A percentile compares a stretch with the other conserved stretches of the same genome.
Evolutionary conservation across 2,113 vertebrate species (phyloP).

Genomic region (Eidolon helvum): DNA sequence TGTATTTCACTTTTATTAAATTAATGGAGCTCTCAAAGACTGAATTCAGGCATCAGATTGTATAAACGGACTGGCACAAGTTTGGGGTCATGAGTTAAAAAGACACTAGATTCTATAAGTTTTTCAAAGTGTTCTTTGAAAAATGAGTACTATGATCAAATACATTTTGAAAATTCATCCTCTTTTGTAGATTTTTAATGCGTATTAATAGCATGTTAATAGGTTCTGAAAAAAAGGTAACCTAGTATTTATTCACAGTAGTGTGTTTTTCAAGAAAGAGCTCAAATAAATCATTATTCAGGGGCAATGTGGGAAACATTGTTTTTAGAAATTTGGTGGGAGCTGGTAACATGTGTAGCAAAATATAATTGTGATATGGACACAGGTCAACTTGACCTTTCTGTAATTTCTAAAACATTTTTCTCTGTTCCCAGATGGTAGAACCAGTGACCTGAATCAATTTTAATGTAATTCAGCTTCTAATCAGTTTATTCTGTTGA

Average conservation of each 20-base stretch:
- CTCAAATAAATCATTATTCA: not conserved
- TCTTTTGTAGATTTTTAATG: not conserved
- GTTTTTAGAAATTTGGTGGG: not conserved
- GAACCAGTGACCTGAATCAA: not conserved
- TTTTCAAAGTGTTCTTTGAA: slow-evolving; percentile 6
- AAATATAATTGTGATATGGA: not conserved
- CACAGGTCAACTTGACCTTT: not conserved
- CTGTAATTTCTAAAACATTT: not conserved
- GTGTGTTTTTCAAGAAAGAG: not conserved
- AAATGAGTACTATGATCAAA: not conserved
- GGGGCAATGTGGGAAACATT: not conserved
- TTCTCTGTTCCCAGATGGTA: not conserved
- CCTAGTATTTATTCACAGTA: not conserved
- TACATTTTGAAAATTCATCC: not conserved
- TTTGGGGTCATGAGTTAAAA: not conserved
- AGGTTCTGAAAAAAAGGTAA: not conserved
- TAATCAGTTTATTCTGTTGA: not conserved
- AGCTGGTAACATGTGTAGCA: not conserved
- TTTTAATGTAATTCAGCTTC: not conserved
- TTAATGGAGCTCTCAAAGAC: not conserved
- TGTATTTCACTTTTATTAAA: slow-evolving; percentile 36
- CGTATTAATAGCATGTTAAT: not conserved
- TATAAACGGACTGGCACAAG: not conserved
- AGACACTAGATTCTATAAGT: not conserved
- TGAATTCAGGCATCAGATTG: not conserved